These are phyloP conservation scores for Hippocampus mohnikei DNA, from an alignment of 2,113 vertebrate genomes.

Conservation along the genomic window DNA sequence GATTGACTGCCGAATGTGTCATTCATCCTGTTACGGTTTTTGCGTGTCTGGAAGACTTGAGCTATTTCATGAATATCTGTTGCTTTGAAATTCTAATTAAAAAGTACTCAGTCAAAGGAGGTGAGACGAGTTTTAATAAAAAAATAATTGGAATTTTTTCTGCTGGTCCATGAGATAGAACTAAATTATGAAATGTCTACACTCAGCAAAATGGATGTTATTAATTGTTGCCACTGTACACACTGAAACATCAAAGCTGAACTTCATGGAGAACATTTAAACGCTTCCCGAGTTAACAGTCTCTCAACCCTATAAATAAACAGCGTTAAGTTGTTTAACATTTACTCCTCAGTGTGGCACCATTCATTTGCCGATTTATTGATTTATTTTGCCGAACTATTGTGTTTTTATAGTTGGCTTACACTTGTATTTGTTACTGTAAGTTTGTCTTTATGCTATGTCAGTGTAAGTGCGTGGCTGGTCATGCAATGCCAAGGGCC, in stretches of 20 bases:
- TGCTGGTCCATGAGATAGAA: constrained; percentile 18
- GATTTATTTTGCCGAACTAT: background rate
- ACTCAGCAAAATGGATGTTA: constrained; percentile 30
- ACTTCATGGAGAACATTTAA: constrained; percentile 9
- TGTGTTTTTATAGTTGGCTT: constrained; percentile 7
- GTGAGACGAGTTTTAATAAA: constrained; percentile 43
- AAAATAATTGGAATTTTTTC: constrained; percentile 40
- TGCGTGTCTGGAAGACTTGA: constrained; percentile 34
- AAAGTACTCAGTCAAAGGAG: constrained; percentile 51
- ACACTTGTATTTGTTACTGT: constrained; percentile 4
- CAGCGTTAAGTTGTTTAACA: background rate
- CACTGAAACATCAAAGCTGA: constrained; percentile 7
- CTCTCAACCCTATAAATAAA: background rate
- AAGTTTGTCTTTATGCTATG: constrained; percentile 4
- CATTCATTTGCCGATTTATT: background rate
- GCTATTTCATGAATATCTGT: constrained; percentile 55
- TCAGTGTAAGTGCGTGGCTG: constrained; percentile 17
- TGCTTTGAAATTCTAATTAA: constrained; percentile 64
- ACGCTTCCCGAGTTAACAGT: constrained; percentile 7
- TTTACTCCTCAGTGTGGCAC: background rate
- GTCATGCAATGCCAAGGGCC: constrained; percentile 43
- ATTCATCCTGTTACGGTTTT: constrained; percentile 16
- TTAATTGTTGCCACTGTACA: constrained; percentile 33
- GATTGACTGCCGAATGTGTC: constrained; percentile 52
- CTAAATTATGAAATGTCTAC: constrained; percentile 22